These are phyloP conservation scores for Caerostris extrusa DNA, from an alignment of 1,140 invertebrate genomes.

Conservation along the genomic window DNA sequence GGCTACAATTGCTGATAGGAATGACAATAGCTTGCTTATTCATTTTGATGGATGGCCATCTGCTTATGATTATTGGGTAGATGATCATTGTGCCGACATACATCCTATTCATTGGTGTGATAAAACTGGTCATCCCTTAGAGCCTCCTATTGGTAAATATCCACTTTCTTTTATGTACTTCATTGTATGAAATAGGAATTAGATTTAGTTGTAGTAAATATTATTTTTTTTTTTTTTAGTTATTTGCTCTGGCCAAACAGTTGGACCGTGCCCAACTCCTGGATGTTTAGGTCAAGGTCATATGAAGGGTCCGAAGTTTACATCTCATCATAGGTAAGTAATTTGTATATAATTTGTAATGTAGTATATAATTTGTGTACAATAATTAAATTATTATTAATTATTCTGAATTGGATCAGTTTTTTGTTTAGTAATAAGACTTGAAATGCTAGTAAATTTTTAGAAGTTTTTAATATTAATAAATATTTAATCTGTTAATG, in stretches of 20 bases:
- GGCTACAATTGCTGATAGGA: constrained; percentile 89
- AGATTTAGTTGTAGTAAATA: neutral
- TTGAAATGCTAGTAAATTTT: no score
- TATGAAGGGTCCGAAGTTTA: constrained; percentile 90
- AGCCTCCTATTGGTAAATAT: constrained; percentile 85
- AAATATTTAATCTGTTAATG: no score
- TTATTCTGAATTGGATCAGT: no score
- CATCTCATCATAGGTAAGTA: constrained; percentile 86
- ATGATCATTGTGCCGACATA: constrained; percentile 94
- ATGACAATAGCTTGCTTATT: constrained; percentile 85
- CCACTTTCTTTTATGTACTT: neutral
- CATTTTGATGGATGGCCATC: constrained; percentile 95
- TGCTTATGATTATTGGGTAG: constrained; percentile 93
- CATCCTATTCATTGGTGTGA: constrained; percentile 95
- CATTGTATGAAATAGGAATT: neutral
- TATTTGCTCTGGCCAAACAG: constrained; percentile 20
- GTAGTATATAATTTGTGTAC: no score
- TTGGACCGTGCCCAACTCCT: constrained; percentile 85
- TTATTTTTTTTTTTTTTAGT: constrained; percentile 23
- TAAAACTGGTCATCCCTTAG: constrained; percentile 92
- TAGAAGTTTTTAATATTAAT: no score
- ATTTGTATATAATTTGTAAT: no score
- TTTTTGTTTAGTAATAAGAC: no score
- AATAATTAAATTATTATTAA: no score
- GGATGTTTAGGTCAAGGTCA: constrained; percentile 92